Conservation (phyloP, 23 tunicate species). For the Corella eumyota region DNA sequence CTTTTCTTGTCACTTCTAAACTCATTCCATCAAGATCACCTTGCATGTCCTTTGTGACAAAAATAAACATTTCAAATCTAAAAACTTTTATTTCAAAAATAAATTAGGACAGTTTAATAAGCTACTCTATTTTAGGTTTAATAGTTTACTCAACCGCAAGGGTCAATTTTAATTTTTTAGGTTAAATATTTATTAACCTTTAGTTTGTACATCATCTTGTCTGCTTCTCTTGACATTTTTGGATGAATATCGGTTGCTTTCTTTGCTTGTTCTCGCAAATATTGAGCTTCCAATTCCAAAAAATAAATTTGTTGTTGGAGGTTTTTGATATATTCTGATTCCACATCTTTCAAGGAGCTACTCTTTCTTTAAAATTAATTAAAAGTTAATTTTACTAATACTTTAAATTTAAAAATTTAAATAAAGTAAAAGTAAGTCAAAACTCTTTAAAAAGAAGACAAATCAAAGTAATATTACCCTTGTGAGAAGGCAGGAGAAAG, state of each 20-base stretch:
- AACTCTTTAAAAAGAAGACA: neutral
- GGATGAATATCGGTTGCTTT: slow-evolving; percentile 90
- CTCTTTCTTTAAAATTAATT: slow-evolving; percentile 46
- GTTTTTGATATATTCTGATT: slow-evolving; percentile 84
- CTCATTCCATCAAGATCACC: slow-evolving; percentile 53
- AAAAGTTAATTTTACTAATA: neutral
- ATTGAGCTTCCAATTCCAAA: slow-evolving; percentile 76
- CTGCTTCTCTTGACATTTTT: slow-evolving; percentile 68
- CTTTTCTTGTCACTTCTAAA: slow-evolving; percentile 66
- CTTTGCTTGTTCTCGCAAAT: slow-evolving; percentile 73
- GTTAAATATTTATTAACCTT: no score
- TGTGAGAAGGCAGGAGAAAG: slow-evolving; percentile 51
- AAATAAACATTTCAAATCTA: no score
- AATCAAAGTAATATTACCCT: slow-evolving; percentile 32
- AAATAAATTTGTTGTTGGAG: slow-evolving; percentile 85
- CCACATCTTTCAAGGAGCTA: slow-evolving; percentile 86
- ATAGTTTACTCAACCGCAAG: no score
- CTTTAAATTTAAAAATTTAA: neutral
- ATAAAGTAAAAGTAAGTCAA: neutral
- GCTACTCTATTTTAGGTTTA: neutral
- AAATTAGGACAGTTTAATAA: neutral
- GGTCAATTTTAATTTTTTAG: no score
- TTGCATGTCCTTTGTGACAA: slow-evolving; percentile 78
- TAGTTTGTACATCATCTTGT: slow-evolving; percentile 70
- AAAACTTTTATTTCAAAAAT: no score